phyloP scores from a whole-genome alignment of 2,888 invertebrate species.

The Drosophila austrosaltans region DNA sequence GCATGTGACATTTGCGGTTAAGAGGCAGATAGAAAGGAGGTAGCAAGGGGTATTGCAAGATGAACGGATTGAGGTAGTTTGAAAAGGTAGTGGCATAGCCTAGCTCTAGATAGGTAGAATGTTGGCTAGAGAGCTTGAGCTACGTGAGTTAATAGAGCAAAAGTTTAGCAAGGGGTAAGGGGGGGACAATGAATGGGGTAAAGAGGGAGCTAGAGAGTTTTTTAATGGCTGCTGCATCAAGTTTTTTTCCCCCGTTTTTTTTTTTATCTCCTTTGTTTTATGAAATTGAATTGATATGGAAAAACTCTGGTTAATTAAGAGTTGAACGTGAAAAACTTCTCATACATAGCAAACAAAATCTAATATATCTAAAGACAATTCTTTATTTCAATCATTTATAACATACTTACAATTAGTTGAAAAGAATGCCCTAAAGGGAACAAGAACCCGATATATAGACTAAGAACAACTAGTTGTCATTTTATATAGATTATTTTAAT shows the following conservation, averaged over 20 bases:
- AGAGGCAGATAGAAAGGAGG: slow-evolving; percentile 5
- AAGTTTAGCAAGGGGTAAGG: not conserved
- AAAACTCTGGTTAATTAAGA: slow-evolving; percentile 20
- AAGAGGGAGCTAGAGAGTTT: slow-evolving; percentile 10
- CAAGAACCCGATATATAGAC: too few species aligned
- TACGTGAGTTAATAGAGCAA: slow-evolving; percentile 48
- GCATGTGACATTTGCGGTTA: slow-evolving; percentile 67
- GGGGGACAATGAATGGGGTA: not conserved
- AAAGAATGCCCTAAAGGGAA: too few species aligned
- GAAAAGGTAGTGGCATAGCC: slow-evolving; percentile 12
- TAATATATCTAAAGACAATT: slow-evolving; percentile 6
- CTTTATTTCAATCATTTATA: slow-evolving; percentile 9
- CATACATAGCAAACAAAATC: slow-evolving; percentile 6
- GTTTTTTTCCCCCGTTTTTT: not conserved
- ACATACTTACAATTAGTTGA: not conserved
- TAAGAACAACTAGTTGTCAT: too few species aligned
- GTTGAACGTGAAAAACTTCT: slow-evolving; percentile 5
- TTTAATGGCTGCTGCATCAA: slow-evolving; percentile 15
- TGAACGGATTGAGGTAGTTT: slow-evolving; percentile 9
- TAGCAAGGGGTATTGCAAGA: not conserved
- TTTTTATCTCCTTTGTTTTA: slow-evolving; percentile 6
- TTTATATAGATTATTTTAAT: too few species aligned
- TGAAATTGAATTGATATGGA: slow-evolving; percentile 16
- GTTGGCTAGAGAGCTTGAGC: slow-evolving; percentile 21
- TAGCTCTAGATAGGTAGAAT: slow-evolving; percentile 1